Evolutionary conservation across 1,140 invertebrate species (phyloP).

Genomic region (Agrilus planipennis): DNA sequence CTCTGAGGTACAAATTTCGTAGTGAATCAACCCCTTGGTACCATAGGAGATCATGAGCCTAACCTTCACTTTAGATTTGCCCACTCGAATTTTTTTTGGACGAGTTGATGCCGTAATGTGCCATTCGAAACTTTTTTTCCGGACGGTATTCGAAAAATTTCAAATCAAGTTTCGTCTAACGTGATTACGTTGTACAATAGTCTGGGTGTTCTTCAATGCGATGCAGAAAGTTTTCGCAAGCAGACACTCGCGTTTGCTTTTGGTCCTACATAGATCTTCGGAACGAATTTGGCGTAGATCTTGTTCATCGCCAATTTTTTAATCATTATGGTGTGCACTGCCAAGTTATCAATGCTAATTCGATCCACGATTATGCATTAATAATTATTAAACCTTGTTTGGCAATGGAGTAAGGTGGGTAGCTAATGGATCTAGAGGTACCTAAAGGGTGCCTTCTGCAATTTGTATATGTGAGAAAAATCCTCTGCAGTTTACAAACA

Average conservation of each 20-base stretch:
- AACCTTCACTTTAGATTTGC: constrained; percentile 1
- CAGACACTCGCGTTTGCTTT: constrained; percentile 3
- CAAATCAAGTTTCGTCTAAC: background rate
- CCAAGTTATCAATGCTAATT: constrained; percentile 2
- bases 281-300: background rate
- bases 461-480: too few species aligned
- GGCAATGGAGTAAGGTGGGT: too few species aligned
- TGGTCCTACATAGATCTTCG: constrained; percentile 1
- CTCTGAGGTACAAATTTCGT: constrained; percentile 2
- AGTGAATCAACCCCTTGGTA: background rate
- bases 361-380: constrained; percentile 1
- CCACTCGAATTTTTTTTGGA: constrained; percentile 3
- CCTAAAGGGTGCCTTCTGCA: too few species aligned
- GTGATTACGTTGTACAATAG: constrained; percentile 4
- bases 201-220: constrained; percentile 1
- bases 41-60: too few species aligned
- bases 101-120: constrained; percentile 2
- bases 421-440: too few species aligned
- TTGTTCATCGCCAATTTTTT: background rate
- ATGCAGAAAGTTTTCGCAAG: constrained; percentile 1
- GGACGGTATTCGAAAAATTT: background rate
- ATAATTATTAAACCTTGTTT: too few species aligned
- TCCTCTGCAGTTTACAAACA: too few species aligned
- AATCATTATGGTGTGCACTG: background rate
- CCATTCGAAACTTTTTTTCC: constrained; percentile 1